phyloP scores from a whole-genome alignment of 2,113 vertebrate species.

The Eclectus roratus region DNA sequence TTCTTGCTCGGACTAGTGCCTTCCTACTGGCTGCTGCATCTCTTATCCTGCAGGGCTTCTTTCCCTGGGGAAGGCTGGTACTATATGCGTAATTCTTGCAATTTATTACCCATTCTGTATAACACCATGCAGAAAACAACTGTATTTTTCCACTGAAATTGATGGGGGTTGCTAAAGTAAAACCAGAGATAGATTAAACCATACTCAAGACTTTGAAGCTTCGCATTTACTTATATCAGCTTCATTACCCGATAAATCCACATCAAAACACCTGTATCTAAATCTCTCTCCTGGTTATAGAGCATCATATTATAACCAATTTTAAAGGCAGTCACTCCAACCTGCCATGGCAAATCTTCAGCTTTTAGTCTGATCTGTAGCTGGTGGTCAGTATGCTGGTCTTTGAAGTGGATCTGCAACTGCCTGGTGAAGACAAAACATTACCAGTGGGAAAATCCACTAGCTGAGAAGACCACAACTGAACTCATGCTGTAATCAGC shows the following conservation, averaged over 20 bases:
- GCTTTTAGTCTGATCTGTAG: not conserved
- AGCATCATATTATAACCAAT: not conserved
- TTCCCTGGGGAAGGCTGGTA: not conserved
- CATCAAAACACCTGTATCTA: not conserved
- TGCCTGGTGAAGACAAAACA: not conserved
- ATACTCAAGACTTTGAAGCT: not conserved
- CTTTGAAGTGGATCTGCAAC: not conserved
- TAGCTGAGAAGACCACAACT: not conserved
- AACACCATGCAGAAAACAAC: not conserved
- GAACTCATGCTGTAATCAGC: not conserved
- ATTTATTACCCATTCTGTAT: not conserved
- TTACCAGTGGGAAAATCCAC: not conserved
- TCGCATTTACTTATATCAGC: not conserved
- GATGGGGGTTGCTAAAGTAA: not conserved
- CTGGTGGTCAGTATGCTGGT: not conserved
- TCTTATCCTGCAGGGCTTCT: not conserved
- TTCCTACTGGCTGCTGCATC: not conserved
- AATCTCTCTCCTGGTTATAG: not conserved
- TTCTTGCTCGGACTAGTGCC: not conserved
- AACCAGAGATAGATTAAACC: constrained; percentile 18
- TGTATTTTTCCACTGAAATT: not conserved
- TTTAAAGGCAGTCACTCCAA: accelerated
- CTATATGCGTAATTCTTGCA: not conserved
- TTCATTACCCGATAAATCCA: not conserved
- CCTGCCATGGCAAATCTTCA: not conserved